A percentile compares a stretch with the other conserved stretches of the same genome.
Conservation (phyloP, 2,888 invertebrate genomes). For the Patella ulyssiponensis region DNA sequence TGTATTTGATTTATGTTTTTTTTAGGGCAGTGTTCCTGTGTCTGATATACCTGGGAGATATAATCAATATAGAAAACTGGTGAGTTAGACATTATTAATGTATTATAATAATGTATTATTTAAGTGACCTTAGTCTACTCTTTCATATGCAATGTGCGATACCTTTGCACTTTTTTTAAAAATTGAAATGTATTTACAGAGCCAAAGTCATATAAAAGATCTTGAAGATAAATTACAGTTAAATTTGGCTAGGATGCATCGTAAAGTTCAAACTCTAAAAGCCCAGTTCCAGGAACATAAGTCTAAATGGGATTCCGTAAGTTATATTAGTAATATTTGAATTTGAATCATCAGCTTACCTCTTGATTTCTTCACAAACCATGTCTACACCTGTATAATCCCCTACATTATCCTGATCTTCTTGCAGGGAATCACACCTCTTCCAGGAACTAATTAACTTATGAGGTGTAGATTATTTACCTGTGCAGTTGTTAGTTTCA, state of each 20-base stretch:
- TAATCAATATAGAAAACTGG: slow-evolving; percentile 65
- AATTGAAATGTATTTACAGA: slow-evolving; percentile 39
- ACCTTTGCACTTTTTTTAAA: not conserved
- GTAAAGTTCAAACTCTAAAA: slow-evolving; percentile 68
- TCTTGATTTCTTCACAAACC: not conserved
- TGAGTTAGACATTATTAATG: slow-evolving; percentile 36
- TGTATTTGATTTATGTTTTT: slow-evolving; percentile 23
- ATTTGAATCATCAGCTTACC: not conserved
- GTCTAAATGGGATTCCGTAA: slow-evolving; percentile 68
- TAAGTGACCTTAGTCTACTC: too few relatives aligned
- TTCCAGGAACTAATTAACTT: too few relatives aligned
- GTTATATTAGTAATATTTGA: slow-evolving; percentile 31
- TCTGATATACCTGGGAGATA: slow-evolving; percentile 59
- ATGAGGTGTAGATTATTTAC: too few relatives aligned
- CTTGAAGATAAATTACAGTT: slow-evolving; percentile 62
- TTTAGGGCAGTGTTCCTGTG: slow-evolving; percentile 50
- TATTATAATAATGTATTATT: too few relatives aligned
- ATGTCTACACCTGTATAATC: too few relatives aligned
- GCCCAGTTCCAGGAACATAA: slow-evolving; percentile 72
- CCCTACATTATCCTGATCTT: too few relatives aligned
- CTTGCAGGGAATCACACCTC: too few relatives aligned
- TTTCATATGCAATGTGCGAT: too few relatives aligned
- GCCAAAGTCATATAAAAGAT: slow-evolving; percentile 49
- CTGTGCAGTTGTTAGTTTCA: too few relatives aligned
- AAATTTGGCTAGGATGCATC: slow-evolving; percentile 61